Base-by-base conservation (phyloP, 64 coral and sea anemone genomes). In the Platygyra sinensis region DNA sequence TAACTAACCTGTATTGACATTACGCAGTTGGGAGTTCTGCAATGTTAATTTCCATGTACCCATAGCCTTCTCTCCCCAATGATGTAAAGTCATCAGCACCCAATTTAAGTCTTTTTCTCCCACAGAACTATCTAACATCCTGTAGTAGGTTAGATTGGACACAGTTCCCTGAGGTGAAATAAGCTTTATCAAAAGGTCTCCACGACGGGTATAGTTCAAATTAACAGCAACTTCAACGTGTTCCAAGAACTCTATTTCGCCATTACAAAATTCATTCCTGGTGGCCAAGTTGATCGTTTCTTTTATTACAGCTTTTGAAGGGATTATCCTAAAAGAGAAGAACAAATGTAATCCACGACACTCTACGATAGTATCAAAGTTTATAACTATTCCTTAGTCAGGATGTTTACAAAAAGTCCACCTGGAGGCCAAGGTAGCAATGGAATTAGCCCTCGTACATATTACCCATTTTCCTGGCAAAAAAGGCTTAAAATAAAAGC, bases 31-130 rank as follows among this genome's bases (percentile, higher is more conserved):
- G 17, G 16, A 4, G 54, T 83, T 83, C 54, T 36, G 46, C 64
- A 83, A 32, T 4, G 80, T 36, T 5, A 83, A 50, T 38, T 83
- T 54, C 60, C 80, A 83, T 65, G n/a, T 30, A 22, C 80, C 80
- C 2, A 32, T 63, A 32, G 80, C 80, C 31, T 62, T 83, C 80
- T 83, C 80, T 33, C 80, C 65, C 80, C 80, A 83, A 59, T 63
- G 55, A 33, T 83, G 80, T 38, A 83, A 64, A 8, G 80, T 63
- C 28, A 83, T 36, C 17, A 83, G 8, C n/a, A 64, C 39, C 80
- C 80, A 83, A 19, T 83, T 64, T 30, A 83, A 64, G 27, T 83
- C 65, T 64, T 83, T 64, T 30, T 11, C 13, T 61, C 17, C 12
- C 22, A 30, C 20, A 10, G 27, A 22, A 8, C 18, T 7, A 64